Evolutionary conservation across 2,888 invertebrate species (phyloP), one percentile per base, ranked within the genome.

Genomic region (Sclerodermus sp.): DNA sequence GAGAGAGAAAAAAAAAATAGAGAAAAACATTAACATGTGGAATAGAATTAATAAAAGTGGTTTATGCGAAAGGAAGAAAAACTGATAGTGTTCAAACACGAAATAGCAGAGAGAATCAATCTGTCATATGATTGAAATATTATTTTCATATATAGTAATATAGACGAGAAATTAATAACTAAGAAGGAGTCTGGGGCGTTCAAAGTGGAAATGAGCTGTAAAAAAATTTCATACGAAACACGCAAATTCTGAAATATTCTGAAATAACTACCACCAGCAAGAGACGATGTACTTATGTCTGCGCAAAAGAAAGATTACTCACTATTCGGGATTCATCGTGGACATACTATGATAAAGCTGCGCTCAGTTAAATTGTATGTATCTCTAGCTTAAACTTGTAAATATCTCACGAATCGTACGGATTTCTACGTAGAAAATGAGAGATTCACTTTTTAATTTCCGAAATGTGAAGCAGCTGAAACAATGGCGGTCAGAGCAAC

Each of bases 251-350:
- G 23, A 5, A 23, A 23, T n/a, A n/a, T n/a, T n/a, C n/a, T n/a
- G n/a, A n/a, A n/a, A n/a, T n/a, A n/a, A n/a, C n/a, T n/a, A 13
- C 39, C 31, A 12, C 10, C 16, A 59, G 40, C 46, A 23, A 49
- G 23, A 23, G 23, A 23, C 8, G 49, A 55, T 51, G 51, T 50
- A 54, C 55, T 62, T 54, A 53, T 53, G 57, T 39, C 56, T 51
- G 55, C 49, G 57, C 51, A 47, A 53, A 53, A 55, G 47, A 42
- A 58, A 49, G 60, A 71, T 68, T 74, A 79, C 79, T 79, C 67
- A 79, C 79, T 80, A 80, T 69, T 80, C 79, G 57, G 79, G 79
- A 76, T 79, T 79, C 79, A 80, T 79, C 69, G 78, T 79, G 75
- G 77, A 77, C 79, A 79, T 79, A 60, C 68, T 77, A 76, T 60